Percentiles rank a stretch among this genome's conserved stretches.
phyloP scores from a whole-genome alignment of 2,797 vertebrate species.

The Gymnocypris eckloni region DNA sequence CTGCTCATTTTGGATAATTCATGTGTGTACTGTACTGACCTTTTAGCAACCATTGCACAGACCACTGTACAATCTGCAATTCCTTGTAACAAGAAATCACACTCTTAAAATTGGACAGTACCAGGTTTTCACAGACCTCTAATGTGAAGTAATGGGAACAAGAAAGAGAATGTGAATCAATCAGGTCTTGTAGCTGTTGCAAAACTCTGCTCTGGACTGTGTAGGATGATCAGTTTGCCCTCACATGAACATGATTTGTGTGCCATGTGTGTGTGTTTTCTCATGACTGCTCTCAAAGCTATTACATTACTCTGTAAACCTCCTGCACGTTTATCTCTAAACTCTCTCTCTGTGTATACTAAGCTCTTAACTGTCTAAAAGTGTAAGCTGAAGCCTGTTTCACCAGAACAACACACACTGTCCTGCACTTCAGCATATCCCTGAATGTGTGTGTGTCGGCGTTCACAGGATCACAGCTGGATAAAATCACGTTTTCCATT shows the following conservation, averaged over 20 bases:
- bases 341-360: not conserved
- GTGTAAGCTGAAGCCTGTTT: not conserved
- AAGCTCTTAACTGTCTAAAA: slow-evolving; percentile 6
- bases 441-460: slow-evolving; percentile 6
- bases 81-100: not conserved
- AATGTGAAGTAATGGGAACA: not conserved
- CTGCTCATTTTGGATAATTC: not conserved
- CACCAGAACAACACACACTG: slow-evolving; percentile 7
- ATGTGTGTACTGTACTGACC: not conserved
- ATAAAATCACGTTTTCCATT: slow-evolving; percentile 28
- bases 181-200: not conserved
- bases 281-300: slow-evolving; percentile 2
- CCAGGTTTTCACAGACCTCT: not conserved
- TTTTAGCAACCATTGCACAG: not conserved
- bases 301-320: not conserved
- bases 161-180: not conserved
- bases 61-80: not conserved
- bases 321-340: slow-evolving; percentile 7
- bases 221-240: not conserved
- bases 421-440: slow-evolving; percentile 13
- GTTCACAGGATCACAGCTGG: slow-evolving; percentile 26
- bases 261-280: not conserved
- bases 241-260: slow-evolving; percentile 8
- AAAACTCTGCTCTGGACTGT: slow-evolving; percentile 5
- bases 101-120: not conserved